phyloP scores from a whole-genome alignment of 2,797 vertebrate genomes.

The Anomalospiza imberbis region DNA sequence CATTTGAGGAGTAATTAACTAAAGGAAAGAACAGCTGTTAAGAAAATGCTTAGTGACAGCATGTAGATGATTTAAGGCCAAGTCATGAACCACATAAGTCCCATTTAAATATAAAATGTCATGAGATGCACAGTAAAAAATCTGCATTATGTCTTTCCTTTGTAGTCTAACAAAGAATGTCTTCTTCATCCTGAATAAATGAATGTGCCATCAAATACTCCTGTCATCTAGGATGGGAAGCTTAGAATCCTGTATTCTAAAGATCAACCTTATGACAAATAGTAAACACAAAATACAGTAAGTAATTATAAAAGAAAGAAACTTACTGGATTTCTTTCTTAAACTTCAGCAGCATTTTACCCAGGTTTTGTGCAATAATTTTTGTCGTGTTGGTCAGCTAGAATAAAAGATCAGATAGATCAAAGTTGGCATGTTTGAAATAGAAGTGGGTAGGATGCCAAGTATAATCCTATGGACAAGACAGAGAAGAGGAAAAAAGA shows the following conservation, averaged over 20 bases:
- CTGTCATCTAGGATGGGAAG: not conserved
- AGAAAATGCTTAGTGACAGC: slow-evolving; percentile 36
- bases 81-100: not conserved
- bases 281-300: not conserved
- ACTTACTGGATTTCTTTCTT: not conserved
- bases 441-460: not conserved
- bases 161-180: not conserved
- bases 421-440: not conserved
- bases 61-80: slow-evolving; percentile 10
- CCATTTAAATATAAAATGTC: slow-evolving; percentile 38
- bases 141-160: not conserved
- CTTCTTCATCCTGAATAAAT: not conserved
- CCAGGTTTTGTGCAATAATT: not conserved
- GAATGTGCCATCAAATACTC: not conserved
- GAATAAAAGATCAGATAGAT: not conserved
- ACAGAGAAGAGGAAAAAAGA: not conserved
- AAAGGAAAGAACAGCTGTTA: slow-evolving; percentile 31
- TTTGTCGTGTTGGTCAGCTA: not conserved
- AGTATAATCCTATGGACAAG: not conserved
- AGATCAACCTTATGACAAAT: not conserved
- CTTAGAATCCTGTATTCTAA: not conserved
- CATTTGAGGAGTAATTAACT: slow-evolving; percentile 44
- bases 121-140: not conserved
- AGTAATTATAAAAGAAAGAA: not conserved
- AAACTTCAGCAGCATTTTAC: not conserved